phyloP scores from a whole-genome alignment of 2,888 invertebrate species.

The Brachycybe producta region DNA sequence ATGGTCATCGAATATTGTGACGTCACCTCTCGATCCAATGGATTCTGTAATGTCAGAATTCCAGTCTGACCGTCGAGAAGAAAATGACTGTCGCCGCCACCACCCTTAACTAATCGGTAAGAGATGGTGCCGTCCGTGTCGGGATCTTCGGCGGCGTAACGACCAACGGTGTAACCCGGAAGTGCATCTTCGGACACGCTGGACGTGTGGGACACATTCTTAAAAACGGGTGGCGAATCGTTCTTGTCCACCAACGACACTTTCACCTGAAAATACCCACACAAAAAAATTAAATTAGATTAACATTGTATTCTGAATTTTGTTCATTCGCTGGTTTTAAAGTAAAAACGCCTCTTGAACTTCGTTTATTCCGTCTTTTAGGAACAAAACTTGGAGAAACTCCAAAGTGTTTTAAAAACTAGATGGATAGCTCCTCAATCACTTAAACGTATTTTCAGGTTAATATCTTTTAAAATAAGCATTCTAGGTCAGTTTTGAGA shows the following conservation, averaged over 20 bases:
- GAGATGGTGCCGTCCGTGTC: slow-evolving; percentile 58
- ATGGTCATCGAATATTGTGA: slow-evolving; percentile 64
- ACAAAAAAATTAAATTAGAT: neutral
- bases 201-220: slow-evolving; percentile 52
- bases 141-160: slow-evolving; percentile 66
- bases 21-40: slow-evolving; percentile 68
- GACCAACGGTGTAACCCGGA: slow-evolving; percentile 62
- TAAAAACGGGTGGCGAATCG: slow-evolving; percentile 85
- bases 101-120: slow-evolving; percentile 46
- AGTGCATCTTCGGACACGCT: slow-evolving; percentile 73
- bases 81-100: slow-evolving; percentile 39
- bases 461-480: too few relatives aligned
- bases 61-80: slow-evolving; percentile 57
- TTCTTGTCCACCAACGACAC: slow-evolving; percentile 79
- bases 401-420: too few relatives aligned
- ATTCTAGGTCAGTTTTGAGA: too few relatives aligned
- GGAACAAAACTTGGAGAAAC: too few relatives aligned
- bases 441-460: too few relatives aligned
- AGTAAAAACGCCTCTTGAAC: too few relatives aligned
- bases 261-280: slow-evolving; percentile 47
- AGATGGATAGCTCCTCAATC: too few relatives aligned
- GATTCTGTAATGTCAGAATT: slow-evolving; percentile 56
- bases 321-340: too few relatives aligned
- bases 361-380: too few relatives aligned
- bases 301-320: too few relatives aligned